phyloP scores from a whole-genome alignment of 2,113 vertebrate species.

The Coptodon bakossiorum region DNA sequence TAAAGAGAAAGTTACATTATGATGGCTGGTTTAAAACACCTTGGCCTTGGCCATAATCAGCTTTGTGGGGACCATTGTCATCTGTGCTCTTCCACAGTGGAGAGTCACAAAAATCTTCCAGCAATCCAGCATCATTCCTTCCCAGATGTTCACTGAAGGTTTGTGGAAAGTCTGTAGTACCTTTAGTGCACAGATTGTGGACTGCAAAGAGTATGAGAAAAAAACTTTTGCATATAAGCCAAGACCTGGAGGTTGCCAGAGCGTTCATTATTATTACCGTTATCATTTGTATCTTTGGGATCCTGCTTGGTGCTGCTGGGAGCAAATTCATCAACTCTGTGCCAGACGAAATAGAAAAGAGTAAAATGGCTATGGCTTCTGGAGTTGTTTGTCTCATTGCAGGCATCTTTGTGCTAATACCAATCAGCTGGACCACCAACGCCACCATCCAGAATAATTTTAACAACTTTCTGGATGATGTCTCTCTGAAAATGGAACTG shows the following conservation, averaged over 20 bases:
- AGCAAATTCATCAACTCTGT: conserved; percentile 71
- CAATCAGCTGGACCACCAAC: conserved; percentile 77
- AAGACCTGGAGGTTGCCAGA: conserved; percentile 36
- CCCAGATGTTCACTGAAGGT: neutral
- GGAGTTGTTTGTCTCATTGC: conserved; percentile 21
- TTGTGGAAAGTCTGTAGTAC: neutral
- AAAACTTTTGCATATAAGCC: neutral
- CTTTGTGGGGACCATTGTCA: conserved; percentile 76
- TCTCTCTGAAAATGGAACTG: conserved; percentile 50
- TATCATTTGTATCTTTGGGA: conserved; percentile 52
- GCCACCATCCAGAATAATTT: conserved; percentile 24
- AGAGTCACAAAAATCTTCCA: neutral
- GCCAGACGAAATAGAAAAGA: conserved; percentile 39
- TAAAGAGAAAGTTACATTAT: conserved; percentile 12
- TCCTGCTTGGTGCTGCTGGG: conserved; percentile 44
- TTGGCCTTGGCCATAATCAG: conserved; percentile 74
- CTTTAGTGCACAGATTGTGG: neutral
- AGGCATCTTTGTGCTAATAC: conserved; percentile 72
- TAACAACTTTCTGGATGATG: conserved; percentile 61
- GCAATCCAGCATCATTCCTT: conserved; percentile 14
- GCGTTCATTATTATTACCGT: conserved; percentile 59
- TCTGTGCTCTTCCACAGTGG: conserved; percentile 82
- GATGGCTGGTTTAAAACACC: conserved; percentile 44
- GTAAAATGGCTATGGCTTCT: conserved; percentile 36
- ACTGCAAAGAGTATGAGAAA: neutral